These are phyloP conservation scores for Recurvirostra avosetta DNA, from an alignment of 2,113 vertebrate genomes.

Conservation along the genomic window DNA sequence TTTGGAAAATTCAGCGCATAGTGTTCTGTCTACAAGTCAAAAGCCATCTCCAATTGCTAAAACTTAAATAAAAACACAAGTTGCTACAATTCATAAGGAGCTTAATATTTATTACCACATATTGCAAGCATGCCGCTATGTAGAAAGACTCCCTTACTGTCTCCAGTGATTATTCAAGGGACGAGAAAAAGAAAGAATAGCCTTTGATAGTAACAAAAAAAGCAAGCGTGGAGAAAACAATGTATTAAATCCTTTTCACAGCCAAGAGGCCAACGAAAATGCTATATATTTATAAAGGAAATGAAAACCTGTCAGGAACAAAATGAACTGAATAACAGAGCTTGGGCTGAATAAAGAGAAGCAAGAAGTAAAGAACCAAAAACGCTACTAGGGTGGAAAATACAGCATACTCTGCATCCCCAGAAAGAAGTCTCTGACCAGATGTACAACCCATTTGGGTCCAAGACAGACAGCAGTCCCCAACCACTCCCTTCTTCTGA, in stretches of 20 bases:
- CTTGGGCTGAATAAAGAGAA: slow-evolving; percentile 45
- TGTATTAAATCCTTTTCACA: slow-evolving; percentile 63
- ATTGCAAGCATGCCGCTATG: slow-evolving; percentile 7
- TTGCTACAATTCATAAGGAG: slow-evolving; percentile 49
- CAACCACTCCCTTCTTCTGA: background rate
- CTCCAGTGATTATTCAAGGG: slow-evolving; percentile 48
- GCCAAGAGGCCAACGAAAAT: slow-evolving; percentile 62
- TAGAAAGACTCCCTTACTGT: slow-evolving; percentile 5
- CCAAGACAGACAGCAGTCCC: background rate
- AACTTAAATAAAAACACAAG: slow-evolving; percentile 50
- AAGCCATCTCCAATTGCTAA: slow-evolving; percentile 45
- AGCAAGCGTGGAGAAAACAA: slow-evolving; percentile 54
- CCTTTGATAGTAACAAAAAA: slow-evolving; percentile 44
- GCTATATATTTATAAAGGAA: slow-evolving; percentile 70
- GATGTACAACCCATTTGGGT: fast-evolving
- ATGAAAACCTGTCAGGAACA: slow-evolving; percentile 65
- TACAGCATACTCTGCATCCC: background rate
- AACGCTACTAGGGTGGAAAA: background rate
- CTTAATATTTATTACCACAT: slow-evolving; percentile 51
- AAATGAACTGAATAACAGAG: slow-evolving; percentile 62
- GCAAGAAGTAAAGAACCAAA: slow-evolving; percentile 20
- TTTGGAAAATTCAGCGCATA: background rate
- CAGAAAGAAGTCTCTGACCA: background rate
- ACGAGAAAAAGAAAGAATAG: slow-evolving; percentile 9
- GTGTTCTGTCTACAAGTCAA: slow-evolving; percentile 34